Conservation (phyloP, 2,888 invertebrate genomes). For the Didymodactylos carnosus region DNA sequence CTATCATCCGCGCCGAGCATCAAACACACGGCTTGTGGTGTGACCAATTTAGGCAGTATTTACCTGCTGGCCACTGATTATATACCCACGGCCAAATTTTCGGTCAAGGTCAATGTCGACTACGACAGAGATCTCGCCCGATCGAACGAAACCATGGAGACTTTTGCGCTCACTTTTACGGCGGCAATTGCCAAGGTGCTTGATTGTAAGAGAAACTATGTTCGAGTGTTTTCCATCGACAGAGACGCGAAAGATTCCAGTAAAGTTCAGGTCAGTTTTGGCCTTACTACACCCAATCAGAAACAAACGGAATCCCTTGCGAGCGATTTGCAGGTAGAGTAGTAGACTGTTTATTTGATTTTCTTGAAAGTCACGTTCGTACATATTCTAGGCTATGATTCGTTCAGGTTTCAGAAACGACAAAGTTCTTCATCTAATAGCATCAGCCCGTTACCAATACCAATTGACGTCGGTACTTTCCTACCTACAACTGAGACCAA, state of each 20-base stretch:
- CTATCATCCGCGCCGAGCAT: background rate
- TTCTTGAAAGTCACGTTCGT: background rate
- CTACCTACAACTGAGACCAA: background rate
- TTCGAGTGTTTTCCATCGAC: background rate
- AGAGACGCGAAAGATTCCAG: background rate
- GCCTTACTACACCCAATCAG: background rate
- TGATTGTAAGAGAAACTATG: background rate
- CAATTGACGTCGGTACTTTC: background rate
- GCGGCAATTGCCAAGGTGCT: background rate
- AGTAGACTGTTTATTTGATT: too few relatives aligned
- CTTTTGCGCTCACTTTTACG: background rate
- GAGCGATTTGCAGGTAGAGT: background rate
- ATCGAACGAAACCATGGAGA: background rate
- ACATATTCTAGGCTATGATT: background rate
- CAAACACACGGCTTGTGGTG: background rate
- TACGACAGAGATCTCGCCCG: background rate
- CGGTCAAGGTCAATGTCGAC: background rate
- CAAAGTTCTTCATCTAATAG: background rate
- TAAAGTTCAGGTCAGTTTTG: background rate
- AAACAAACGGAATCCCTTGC: background rate
- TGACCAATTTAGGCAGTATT: background rate
- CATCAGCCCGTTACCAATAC: background rate
- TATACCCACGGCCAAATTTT: background rate
- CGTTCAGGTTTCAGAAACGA: background rate
- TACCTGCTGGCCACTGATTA: background rate